A percentile compares a stretch with the other conserved stretches of the same genome.
These are phyloP conservation scores for Habropoda laboriosa DNA, from an alignment of 1,140 invertebrate species.

Conservation along the genomic window DNA sequence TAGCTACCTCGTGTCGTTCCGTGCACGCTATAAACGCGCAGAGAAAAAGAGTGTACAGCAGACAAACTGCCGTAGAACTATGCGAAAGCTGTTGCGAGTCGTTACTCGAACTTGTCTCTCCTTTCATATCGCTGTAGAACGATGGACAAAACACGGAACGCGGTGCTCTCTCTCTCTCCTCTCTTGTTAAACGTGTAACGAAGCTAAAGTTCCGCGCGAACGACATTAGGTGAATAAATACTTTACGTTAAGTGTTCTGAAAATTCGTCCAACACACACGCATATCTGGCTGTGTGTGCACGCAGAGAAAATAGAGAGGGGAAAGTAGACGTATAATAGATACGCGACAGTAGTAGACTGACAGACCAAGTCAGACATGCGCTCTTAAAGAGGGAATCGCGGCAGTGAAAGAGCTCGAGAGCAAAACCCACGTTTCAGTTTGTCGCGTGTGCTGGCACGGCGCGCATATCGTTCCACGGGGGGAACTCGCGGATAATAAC, in stretches of 20 bases:
- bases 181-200: neutral
- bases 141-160: too few relatives aligned
- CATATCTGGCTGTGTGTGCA: too few relatives aligned
- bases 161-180: too few relatives aligned
- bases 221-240: neutral
- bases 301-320: neutral
- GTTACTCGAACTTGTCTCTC: neutral
- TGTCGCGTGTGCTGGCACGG: conserved; percentile 68
- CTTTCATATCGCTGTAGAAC: neutral
- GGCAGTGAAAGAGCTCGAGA: conserved; percentile 61
- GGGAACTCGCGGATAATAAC: neutral
- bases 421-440: conserved; percentile 73
- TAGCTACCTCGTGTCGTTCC: neutral
- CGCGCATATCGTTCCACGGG: conserved; percentile 46
- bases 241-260: neutral
- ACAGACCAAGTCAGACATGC: conserved; percentile 73
- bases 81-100: neutral
- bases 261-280: neutral
- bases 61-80: neutral
- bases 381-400: conserved; percentile 54
- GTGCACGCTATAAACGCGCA: neutral
- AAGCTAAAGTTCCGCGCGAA: neutral
- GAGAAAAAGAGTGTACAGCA: neutral
- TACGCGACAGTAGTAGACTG: conserved; percentile 52
- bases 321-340: neutral